Percentiles rank a stretch among this genome's conserved stretches.
These are phyloP conservation scores for Willisornis vidua DNA, from an alignment of 2,113 vertebrate genomes.

Conservation along the genomic window DNA sequence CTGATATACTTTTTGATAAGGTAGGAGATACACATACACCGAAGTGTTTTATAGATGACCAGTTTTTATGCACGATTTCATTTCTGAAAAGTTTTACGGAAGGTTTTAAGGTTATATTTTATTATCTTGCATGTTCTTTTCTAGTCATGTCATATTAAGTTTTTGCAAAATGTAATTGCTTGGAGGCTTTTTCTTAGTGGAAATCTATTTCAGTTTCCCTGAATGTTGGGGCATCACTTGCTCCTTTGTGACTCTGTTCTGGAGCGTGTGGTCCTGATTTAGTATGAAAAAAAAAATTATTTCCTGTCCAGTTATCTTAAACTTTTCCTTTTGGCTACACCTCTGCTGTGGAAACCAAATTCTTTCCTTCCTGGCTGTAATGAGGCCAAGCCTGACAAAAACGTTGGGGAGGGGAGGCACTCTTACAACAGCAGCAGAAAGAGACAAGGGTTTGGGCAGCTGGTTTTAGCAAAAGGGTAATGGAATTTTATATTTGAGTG, in stretches of 20 bases:
- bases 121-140: background rate
- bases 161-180: background rate
- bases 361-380: background rate
- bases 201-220: background rate
- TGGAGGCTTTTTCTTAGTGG: background rate
- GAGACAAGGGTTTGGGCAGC: background rate
- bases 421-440: background rate
- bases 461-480: background rate
- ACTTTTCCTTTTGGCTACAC: background rate
- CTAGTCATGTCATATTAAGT: background rate
- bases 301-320: background rate
- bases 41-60: no score
- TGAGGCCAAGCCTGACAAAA: background rate
- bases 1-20: background rate
- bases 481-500: background rate
- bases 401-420: background rate
- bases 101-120: background rate
- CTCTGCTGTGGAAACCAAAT: background rate
- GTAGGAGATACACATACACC: background rate
- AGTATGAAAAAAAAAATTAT: background rate
- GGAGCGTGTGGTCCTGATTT: background rate
- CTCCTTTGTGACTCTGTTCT: background rate
- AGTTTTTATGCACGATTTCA: background rate
- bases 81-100: background rate
- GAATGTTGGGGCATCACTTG: background rate